A percentile compares a stretch with the other conserved stretches of the same genome.
Conservation (phyloP, 1,140 invertebrate genomes). For the Brachionus calyciflorus region DNA sequence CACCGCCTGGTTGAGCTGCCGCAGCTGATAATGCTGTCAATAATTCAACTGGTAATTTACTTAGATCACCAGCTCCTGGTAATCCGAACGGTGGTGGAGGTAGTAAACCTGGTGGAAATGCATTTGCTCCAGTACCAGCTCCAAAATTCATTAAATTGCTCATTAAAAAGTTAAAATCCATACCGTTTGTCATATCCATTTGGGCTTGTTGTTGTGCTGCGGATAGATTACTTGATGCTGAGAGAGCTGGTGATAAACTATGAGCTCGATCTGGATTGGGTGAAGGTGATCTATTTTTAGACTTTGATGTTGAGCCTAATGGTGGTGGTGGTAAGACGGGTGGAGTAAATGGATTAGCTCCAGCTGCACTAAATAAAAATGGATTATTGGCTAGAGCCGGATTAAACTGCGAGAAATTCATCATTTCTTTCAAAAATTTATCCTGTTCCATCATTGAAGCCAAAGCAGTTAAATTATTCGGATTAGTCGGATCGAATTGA, state of each 20-base stretch:
- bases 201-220: neutral
- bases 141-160: conserved; percentile 37
- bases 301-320: neutral
- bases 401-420: conserved; percentile 39
- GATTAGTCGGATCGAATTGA: conserved; percentile 33
- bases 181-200: neutral
- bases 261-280: conserved; percentile 14
- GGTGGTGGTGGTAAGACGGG: neutral
- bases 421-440: conserved; percentile 43
- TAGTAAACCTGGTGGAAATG: neutral
- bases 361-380: neutral
- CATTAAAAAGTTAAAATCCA: conserved; percentile 35
- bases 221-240: conserved; percentile 30
- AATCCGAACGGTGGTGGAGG: neutral
- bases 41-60: conserved; percentile 18
- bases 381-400: neutral
- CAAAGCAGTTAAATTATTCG: conserved; percentile 4
- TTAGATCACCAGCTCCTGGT: conserved; percentile 17
- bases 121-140: neutral
- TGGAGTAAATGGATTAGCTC: neutral
- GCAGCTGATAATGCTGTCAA: conserved; percentile 14
- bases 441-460: conserved; percentile 38
- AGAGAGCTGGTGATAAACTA: conserved; percentile 25
- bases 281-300: conserved; percentile 42
- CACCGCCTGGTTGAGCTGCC: neutral